Evolutionary conservation across 1,140 invertebrate species (phyloP).

Genomic region (Leptinotarsa defecta): DNA sequence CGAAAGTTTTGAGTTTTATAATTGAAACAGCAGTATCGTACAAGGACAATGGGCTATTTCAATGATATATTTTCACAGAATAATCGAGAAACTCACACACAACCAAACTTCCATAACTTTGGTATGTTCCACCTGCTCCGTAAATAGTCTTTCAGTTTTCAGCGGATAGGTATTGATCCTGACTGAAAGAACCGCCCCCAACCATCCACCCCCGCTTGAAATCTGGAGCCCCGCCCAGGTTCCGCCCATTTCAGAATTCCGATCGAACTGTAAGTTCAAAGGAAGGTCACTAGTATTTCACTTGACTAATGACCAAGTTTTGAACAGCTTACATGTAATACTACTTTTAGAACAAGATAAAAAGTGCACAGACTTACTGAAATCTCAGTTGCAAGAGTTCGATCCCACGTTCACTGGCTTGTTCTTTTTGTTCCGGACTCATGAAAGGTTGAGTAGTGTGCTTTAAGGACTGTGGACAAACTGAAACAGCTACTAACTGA

Average conservation of each 20-base stretch:
- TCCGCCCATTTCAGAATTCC: slow-evolving; percentile 20
- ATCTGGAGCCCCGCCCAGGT: slow-evolving; percentile 26
- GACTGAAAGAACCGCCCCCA: slow-evolving; percentile 29
- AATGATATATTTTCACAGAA: no score
- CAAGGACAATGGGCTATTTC: no score
- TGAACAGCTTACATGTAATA: slow-evolving; percentile 26
- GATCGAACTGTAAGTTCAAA: slow-evolving; percentile 32
- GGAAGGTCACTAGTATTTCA: slow-evolving; percentile 38
- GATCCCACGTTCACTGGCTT: no score
- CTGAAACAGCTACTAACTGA: no score
- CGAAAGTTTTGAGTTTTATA: no score
- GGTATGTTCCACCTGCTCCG: background rate
- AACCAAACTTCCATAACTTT: no score
- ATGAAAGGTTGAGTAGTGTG: no score
- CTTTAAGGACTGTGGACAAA: no score
- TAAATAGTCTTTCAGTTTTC: slow-evolving; percentile 5
- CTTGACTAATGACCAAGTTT: slow-evolving; percentile 36
- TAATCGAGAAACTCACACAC: no score
- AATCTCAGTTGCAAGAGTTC: no score
- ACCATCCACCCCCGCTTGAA: slow-evolving; percentile 23
- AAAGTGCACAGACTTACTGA: background rate
- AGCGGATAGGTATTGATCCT: slow-evolving; percentile 21
- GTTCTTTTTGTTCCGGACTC: no score
- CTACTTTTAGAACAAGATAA: background rate
- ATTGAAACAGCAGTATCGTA: no score